Evolutionary conservation across 2,888 invertebrate species (phyloP), one percentile per base, ranked within the genome.

Genomic region (Isoperla grammatica): DNA sequence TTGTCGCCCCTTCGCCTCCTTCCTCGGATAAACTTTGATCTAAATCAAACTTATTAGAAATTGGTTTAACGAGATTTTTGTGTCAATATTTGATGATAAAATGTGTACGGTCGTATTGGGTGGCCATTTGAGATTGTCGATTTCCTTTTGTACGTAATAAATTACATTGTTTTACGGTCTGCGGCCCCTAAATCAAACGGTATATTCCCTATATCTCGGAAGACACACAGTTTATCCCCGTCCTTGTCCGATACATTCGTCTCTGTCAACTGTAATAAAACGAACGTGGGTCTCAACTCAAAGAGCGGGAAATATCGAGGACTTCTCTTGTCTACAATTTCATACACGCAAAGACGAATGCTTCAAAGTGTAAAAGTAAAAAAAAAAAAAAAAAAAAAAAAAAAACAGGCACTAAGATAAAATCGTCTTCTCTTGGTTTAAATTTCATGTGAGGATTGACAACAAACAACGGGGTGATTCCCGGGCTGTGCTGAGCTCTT

Each of bases 141-240:
- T 39, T 39, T 53, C 53, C 37, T 53, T 53, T 53, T 53, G 53
- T 39, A 9, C 4, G 53, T 37, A 53, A 53, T 53, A 53, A 53
- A 53, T 53, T 39, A 53, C 53, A 53, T 53, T 53, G 53, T 53
- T 53, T 53, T 53, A 53, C 53, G 53, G 37, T 53, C 53, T 53
- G 5, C 11, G 11, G 53, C 17, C 39, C 37, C 37, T 53, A 53
- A 53, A 53, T 53, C 53, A 53, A 53, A 53, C 37, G 53, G 37
- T 53, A 53, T 53, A 53, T 53, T 35, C 20, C 12, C 39, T 37
- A 53, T 53, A 53, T 53, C 53, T 53, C 39, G 53, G 39, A 50
- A 50, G n/a, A 35, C 49, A 50, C 35, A 35, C 53, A 37, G 37
- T 53, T 17, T 37, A 53, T 53, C 37, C 53, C 15, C 13, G 15